A percentile compares a stretch with the other conserved stretches of the same genome.
phyloP scores from a whole-genome alignment of 1,140 invertebrate genomes.

The Protaetia brevitarsis region DNA sequence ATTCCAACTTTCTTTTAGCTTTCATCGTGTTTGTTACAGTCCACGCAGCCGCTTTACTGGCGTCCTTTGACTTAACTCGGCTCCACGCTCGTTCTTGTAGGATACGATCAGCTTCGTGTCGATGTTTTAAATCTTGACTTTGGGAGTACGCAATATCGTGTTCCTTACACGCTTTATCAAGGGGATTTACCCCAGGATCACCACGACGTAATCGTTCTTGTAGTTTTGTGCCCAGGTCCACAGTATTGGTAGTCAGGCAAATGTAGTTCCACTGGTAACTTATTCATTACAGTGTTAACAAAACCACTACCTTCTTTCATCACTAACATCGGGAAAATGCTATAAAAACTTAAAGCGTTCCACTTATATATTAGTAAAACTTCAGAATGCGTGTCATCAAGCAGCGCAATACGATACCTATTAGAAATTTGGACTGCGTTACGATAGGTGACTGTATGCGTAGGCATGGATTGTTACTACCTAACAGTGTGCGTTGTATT shows the following conservation, averaged over 20 bases:
- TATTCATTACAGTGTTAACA: too few species aligned
- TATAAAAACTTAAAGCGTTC: not conserved
- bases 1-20: too few species aligned
- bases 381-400: not conserved
- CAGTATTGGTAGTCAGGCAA: too few species aligned
- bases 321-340: not conserved
- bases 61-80: too few species aligned
- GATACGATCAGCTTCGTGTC: conserved; percentile 9
- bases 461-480: conserved; percentile 20
- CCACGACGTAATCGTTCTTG: not conserved
- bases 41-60: too few species aligned
- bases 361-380: not conserved
- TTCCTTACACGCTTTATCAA: too few species aligned
- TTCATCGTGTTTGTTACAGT: too few species aligned
- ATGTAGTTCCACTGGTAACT: too few species aligned
- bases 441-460: not conserved
- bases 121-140: not conserved
- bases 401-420: not conserved
- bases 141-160: not conserved
- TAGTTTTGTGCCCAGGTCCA: not conserved
- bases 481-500: conserved; percentile 11
- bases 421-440: not conserved
- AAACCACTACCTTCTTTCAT: not conserved
- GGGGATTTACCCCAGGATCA: too few species aligned
- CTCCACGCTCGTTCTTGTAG: too few species aligned